phyloP scores from a whole-genome alignment of 2,888 invertebrate genomes.

The Ephialtes manifestator region DNA sequence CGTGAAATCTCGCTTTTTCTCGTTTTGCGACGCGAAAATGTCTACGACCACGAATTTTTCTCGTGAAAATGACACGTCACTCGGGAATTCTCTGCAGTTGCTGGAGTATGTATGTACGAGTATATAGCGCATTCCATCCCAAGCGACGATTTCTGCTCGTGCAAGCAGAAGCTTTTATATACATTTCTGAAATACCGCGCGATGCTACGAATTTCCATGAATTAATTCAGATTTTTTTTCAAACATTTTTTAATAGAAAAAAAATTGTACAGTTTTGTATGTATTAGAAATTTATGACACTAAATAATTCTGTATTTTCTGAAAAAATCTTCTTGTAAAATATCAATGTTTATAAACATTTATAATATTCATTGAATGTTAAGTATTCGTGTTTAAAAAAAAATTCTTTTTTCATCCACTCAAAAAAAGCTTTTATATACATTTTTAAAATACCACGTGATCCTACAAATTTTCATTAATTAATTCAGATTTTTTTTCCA shows the following conservation, averaged over 20 bases:
- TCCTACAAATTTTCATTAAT: background rate
- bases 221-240: background rate
- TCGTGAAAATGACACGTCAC: slow-evolving; percentile 8
- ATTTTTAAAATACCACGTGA: background rate
- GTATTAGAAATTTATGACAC: too few relatives aligned
- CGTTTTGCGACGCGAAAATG: background rate
- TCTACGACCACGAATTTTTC: background rate
- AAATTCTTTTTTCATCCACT: too few relatives aligned
- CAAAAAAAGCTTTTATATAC: background rate
- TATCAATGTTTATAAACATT: too few relatives aligned
- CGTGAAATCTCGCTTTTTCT: slow-evolving; percentile 5
- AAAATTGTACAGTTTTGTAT: too few relatives aligned
- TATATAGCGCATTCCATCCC: background rate
- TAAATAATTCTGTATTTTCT: too few relatives aligned
- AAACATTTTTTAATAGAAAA: too few relatives aligned
- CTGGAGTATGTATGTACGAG: background rate
- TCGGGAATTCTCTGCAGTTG: background rate
- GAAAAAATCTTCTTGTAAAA: too few relatives aligned
- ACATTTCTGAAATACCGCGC: background rate
- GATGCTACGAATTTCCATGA: background rate
- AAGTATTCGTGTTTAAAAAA: too few relatives aligned
- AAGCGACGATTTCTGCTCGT: background rate
- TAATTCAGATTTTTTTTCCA: background rate
- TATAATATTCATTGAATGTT: too few relatives aligned
- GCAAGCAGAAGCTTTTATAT: background rate